Conservation (phyloP, 2,113 vertebrate genomes). For the Motacilla tschutschensis region DNA sequence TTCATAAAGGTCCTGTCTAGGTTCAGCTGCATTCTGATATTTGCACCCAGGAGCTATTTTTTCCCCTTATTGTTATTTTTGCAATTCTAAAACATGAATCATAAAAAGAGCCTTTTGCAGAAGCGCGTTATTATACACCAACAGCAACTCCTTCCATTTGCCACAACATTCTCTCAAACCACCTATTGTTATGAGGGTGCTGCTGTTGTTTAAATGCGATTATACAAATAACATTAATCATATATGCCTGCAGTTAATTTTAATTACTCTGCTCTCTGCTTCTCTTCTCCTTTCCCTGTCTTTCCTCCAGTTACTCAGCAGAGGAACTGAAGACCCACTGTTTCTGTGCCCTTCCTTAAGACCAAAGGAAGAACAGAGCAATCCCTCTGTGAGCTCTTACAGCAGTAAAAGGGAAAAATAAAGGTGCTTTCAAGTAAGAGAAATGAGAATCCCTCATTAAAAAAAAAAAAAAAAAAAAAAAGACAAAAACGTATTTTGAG, state of each 20-base stretch:
- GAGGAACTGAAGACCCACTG: neutral
- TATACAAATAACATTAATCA: conserved; percentile 48
- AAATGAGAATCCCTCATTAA: neutral
- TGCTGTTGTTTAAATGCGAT: conserved; percentile 45
- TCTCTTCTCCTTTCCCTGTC: neutral
- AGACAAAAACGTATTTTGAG: neutral
- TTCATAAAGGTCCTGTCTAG: conserved; percentile 3
- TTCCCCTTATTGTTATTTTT: neutral
- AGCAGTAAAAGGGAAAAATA: neutral
- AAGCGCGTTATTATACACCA: neutral
- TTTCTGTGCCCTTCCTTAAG: neutral
- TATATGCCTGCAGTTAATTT: conserved; percentile 14
- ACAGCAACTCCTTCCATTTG: neutral
- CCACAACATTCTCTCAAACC: conserved; percentile 22
- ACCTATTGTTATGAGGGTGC: conserved; percentile 12
- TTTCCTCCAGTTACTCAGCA: neutral
- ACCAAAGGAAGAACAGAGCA: neutral
- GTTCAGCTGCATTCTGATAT: conserved; percentile 8
- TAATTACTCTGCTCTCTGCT: conserved; percentile 2
- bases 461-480: neutral
- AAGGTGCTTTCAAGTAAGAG: neutral
- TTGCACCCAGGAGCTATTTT: conserved; percentile 8
- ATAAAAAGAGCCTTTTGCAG: conserved; percentile 1
- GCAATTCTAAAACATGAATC: neutral
- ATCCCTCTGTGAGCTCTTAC: neutral